A percentile compares a stretch with the other conserved stretches of the same genome.
Conservation (phyloP, 2,888 invertebrate species). For the Agrochola circellaris region DNA sequence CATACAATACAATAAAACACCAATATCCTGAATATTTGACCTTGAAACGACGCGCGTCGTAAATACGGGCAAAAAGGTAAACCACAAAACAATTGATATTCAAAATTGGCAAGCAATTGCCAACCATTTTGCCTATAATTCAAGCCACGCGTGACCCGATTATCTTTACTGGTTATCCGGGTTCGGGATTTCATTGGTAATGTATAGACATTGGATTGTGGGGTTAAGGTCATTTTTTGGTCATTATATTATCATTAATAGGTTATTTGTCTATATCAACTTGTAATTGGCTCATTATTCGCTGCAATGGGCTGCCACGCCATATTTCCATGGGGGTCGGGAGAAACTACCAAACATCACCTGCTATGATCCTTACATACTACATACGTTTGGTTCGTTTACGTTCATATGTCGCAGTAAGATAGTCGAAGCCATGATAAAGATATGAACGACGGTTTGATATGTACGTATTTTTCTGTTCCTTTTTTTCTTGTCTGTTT, state of each 20-base stretch:
- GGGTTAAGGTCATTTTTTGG: constrained; percentile 8
- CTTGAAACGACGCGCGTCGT: constrained; percentile 26
- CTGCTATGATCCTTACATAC: too few species aligned
- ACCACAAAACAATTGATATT: constrained; percentile 50
- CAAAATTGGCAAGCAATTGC: constrained; percentile 45
- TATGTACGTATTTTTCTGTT: too few species aligned
- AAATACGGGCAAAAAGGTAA: constrained; percentile 46
- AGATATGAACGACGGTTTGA: too few species aligned
- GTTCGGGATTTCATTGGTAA: constrained; percentile 30
- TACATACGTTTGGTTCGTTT: too few species aligned
- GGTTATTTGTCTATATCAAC: not conserved
- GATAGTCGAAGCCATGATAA: too few species aligned
- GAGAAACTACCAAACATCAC: too few species aligned
- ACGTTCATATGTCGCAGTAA: too few species aligned
- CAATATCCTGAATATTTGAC: constrained; percentile 38
- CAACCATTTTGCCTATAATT: constrained; percentile 48
- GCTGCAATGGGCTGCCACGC: too few species aligned
- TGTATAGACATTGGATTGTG: constrained; percentile 15
- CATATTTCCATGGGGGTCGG: too few species aligned
- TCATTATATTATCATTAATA: too few species aligned
- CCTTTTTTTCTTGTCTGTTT: too few species aligned
- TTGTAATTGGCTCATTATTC: not conserved
- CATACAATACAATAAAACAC: constrained; percentile 15
- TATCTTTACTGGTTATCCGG: constrained; percentile 16
- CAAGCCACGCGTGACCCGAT: constrained; percentile 36